Percentiles rank a stretch among this genome's conserved stretches.
These are phyloP conservation scores for Laspeyria flexula DNA, from an alignment of 2,888 invertebrate genomes.

Conservation along the genomic window DNA sequence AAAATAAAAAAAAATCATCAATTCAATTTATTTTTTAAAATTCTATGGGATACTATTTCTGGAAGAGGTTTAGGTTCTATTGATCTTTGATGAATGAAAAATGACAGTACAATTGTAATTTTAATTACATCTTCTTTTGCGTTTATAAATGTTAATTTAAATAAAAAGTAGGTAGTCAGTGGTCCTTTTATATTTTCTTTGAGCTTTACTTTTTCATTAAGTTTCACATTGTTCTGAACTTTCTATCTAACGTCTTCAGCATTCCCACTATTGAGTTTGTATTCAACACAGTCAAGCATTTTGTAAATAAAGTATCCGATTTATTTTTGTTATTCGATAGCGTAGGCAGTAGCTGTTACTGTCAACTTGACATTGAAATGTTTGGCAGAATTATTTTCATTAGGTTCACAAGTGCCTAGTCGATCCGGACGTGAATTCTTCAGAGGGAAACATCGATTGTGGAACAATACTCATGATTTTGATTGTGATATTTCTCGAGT, in stretches of 20 bases:
- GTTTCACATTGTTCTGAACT: neutral
- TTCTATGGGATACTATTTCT: too few species aligned
- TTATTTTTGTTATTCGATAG: constrained; percentile 48
- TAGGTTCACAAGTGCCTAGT: constrained; percentile 24
- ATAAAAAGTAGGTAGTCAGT: too few species aligned
- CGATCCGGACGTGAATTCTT: constrained; percentile 4
- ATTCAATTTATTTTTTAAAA: too few species aligned
- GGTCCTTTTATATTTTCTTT: too few species aligned
- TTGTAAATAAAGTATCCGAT: constrained; percentile 22
- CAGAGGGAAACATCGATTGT: neutral
- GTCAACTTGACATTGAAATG: constrained; percentile 46
- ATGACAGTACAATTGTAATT: too few species aligned
- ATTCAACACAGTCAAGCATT: constrained; percentile 10
- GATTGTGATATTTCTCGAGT: neutral
- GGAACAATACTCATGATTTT: too few species aligned
- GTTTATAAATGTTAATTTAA: too few species aligned
- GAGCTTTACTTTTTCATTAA: too few species aligned
- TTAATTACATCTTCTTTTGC: too few species aligned
- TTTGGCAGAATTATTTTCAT: constrained; percentile 41
- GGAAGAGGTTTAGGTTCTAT: too few species aligned
- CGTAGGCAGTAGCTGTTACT: constrained; percentile 59
- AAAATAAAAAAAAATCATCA: too few species aligned
- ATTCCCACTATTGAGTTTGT: constrained; percentile 6
- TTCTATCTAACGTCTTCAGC: neutral
- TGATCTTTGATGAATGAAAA: too few species aligned